phyloP scores from a whole-genome alignment of 2,888 invertebrate genomes.

The Macrophya alboannulata region DNA sequence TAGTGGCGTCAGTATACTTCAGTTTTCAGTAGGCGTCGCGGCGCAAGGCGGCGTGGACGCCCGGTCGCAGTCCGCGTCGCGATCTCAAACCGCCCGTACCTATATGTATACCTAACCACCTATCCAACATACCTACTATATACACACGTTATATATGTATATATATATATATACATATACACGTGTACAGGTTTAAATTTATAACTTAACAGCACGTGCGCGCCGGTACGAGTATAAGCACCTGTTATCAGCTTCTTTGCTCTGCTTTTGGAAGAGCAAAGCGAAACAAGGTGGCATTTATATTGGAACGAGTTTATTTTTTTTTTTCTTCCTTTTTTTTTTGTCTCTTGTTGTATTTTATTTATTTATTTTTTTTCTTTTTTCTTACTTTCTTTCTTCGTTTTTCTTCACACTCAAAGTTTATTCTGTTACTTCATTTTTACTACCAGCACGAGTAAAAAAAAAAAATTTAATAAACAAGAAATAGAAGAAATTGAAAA shows the following conservation, averaged over 20 bases:
- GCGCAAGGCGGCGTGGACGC: conserved; percentile 60
- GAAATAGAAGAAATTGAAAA: not conserved
- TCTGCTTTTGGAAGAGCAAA: not conserved
- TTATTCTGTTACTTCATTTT: not conserved
- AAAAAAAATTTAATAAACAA: not conserved
- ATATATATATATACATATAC: not conserved
- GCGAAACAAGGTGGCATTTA: not conserved
- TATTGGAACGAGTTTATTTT: not conserved
- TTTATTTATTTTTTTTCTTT: not conserved
- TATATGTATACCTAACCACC: conserved; percentile 34
- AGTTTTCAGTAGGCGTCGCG: conserved; percentile 63
- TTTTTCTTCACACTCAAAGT: not conserved
- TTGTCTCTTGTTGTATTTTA: not conserved
- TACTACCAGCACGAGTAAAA: not conserved
- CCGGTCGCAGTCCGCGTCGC: conserved; percentile 62
- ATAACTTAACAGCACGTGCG: conserved; percentile 33
- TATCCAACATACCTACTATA: not conserved
- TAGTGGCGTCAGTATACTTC: conserved; percentile 18
- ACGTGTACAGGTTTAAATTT: conserved; percentile 41
- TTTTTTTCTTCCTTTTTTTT: not conserved
- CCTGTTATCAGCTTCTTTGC: conserved; percentile 17
- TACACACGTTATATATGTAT: not conserved
- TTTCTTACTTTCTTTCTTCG: not conserved
- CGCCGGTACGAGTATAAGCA: not conserved
- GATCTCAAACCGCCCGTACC: conserved; percentile 61